Evolutionary conservation across 2,797 vertebrate species (phyloP).

Genomic region (Phataginus tricuspis): DNA sequence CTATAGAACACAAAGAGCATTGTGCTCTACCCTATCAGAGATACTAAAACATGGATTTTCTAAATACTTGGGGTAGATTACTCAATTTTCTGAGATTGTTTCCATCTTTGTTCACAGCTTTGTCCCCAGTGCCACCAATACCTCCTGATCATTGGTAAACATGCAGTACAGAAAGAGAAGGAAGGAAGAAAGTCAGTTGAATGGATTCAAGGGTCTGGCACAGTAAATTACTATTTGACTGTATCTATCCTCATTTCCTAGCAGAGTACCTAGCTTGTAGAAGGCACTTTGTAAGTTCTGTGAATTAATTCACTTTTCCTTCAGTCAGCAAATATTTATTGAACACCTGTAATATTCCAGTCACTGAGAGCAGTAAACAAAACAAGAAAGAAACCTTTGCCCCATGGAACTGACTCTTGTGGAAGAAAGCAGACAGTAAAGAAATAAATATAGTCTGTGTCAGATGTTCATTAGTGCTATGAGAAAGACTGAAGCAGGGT

Average conservation of each 20-base stretch:
- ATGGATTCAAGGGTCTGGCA: not conserved
- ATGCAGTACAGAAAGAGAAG: not conserved
- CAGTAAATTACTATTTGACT: slow-evolving; percentile 31
- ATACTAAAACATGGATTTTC: not conserved
- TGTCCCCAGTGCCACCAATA: not conserved
- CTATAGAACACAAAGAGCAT: not conserved
- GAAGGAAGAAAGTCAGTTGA: not conserved
- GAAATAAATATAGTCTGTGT: not conserved
- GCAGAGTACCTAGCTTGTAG: not conserved
- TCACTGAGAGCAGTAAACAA: slow-evolving; percentile 6
- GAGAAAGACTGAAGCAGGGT: not conserved
- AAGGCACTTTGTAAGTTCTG: not conserved
- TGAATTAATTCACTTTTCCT: slow-evolving; percentile 47
- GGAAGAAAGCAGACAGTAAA: slow-evolving; percentile 12
- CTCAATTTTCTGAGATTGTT: slow-evolving; percentile 49
- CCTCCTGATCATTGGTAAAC: not conserved
- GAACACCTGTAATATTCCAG: not conserved
- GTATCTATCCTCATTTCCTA: slow-evolving; percentile 27
- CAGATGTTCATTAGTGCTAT: not conserved
- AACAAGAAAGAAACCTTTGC: not conserved
- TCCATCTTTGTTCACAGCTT: not conserved
- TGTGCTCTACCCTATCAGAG: not conserved
- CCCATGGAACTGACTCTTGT: not conserved
- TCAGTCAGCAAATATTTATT: not conserved
- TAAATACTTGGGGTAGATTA: not conserved